These are phyloP conservation scores for Heliconius charithonia DNA, from an alignment of 2,888 invertebrate species.

Conservation along the genomic window DNA sequence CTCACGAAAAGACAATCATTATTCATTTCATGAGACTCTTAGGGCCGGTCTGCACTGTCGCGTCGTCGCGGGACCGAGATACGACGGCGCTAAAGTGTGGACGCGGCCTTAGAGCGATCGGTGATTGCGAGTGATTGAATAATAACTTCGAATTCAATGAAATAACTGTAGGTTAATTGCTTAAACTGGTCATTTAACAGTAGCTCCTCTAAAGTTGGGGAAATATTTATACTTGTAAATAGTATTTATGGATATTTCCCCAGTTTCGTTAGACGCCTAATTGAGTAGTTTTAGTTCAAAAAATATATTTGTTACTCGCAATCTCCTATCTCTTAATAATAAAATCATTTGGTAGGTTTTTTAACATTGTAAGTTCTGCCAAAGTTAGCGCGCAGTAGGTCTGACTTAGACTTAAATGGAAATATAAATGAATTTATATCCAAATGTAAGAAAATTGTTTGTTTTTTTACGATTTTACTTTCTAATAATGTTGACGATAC, in stretches of 20 bases:
- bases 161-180: neutral
- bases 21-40: constrained; percentile 56
- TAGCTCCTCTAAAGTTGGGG: neutral
- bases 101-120: constrained; percentile 43
- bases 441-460: constrained; percentile 45
- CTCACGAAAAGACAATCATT: constrained; percentile 68
- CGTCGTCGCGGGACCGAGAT: no score
- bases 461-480: constrained; percentile 1
- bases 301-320: neutral
- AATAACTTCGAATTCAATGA: neutral
- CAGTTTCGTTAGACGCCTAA: neutral
- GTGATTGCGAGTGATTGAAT: constrained; percentile 48
- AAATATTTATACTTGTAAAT: no score
- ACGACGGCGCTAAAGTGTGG: no score
- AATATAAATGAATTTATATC: constrained; percentile 72
- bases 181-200: neutral
- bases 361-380: constrained; percentile 51
- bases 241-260: no score
- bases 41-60: no score
- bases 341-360: constrained; percentile 20
- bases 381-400: constrained; percentile 62
- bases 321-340: neutral
- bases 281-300: neutral
- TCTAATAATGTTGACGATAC: constrained; percentile 47
- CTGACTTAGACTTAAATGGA: constrained; percentile 66